Evolutionary conservation across 2,113 vertebrate species (phyloP).

Genomic region (Cololabis saira): DNA sequence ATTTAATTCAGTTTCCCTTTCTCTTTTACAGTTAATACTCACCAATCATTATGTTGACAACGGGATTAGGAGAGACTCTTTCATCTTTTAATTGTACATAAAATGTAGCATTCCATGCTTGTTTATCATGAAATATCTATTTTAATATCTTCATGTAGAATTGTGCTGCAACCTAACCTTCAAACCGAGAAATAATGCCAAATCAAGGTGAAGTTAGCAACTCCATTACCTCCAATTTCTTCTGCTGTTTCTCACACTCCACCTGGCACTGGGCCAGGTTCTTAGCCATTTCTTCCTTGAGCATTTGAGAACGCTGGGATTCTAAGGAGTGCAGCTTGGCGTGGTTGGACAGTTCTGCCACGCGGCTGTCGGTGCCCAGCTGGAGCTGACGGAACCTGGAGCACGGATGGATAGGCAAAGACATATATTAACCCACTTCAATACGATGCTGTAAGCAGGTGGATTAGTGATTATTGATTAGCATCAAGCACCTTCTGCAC

Average conservation of each 20-base stretch:
- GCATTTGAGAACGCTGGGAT: slow-evolving; percentile 89
- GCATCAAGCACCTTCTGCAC: too few relatives aligned
- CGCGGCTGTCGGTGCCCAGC: slow-evolving; percentile 88
- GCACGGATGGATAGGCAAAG: slow-evolving; percentile 24
- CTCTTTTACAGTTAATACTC: too few relatives aligned
- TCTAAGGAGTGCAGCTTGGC: slow-evolving; percentile 94
- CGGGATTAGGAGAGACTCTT: too few relatives aligned
- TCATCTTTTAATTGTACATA: too few relatives aligned
- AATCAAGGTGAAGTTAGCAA: not conserved
- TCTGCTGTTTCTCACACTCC: slow-evolving; percentile 97
- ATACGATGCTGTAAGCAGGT: not conserved
- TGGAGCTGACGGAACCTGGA: slow-evolving; percentile 91
- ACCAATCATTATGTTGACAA: too few relatives aligned
- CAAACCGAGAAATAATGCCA: not conserved
- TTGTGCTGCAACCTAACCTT: not conserved
- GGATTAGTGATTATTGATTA: too few relatives aligned
- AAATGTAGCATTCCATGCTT: too few relatives aligned
- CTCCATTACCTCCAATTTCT: slow-evolving; percentile 91
- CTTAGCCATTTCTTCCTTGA: slow-evolving; percentile 92
- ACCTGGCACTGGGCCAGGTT: slow-evolving; percentile 92
- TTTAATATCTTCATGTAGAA: not conserved
- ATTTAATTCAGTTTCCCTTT: too few relatives aligned
- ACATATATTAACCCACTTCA: not conserved
- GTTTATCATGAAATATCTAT: too few relatives aligned
- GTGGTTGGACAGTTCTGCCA: slow-evolving; percentile 91